Conservation (phyloP, 2,797 vertebrate species). For the Potorous gilbertii region DNA sequence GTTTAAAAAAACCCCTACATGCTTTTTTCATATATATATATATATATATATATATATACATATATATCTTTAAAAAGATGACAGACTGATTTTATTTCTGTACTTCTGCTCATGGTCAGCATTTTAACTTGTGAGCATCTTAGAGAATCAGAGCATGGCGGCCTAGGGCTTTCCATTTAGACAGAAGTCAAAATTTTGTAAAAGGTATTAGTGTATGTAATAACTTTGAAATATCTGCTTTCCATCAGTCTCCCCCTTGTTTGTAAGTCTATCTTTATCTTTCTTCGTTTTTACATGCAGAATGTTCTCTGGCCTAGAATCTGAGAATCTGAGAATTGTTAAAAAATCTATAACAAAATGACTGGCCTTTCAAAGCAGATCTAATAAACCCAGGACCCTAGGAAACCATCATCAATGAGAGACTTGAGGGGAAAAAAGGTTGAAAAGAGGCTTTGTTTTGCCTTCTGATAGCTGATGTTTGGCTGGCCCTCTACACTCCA, state of each 20-base stretch:
- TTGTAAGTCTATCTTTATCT: slow-evolving; percentile 26
- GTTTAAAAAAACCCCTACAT: slow-evolving; percentile 39
- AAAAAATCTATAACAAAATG: slow-evolving; percentile 45
- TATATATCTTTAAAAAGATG: slow-evolving; percentile 26
- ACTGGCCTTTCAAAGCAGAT: slow-evolving; percentile 39
- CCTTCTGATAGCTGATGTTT: background rate
- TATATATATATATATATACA: too few species aligned
- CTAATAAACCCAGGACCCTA: background rate
- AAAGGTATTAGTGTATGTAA: background rate
- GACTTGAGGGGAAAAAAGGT: background rate
- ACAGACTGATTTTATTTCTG: slow-evolving; percentile 40
- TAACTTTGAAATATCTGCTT: slow-evolving; percentile 53
- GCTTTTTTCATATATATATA: background rate
- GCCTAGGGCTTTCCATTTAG: slow-evolving; percentile 2
- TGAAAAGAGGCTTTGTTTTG: background rate
- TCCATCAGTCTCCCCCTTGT: background rate
- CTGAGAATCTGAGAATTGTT: slow-evolving; percentile 13
- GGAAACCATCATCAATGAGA: slow-evolving; percentile 1
- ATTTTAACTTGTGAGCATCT: slow-evolving; percentile 52
- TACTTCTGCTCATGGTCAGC: slow-evolving; percentile 8
- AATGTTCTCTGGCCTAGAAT: slow-evolving; percentile 48
- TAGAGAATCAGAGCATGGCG: slow-evolving; percentile 22
- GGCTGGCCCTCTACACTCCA: background rate
- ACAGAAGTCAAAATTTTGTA: slow-evolving; percentile 37
- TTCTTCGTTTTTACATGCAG: background rate